Percentiles rank a stretch among this genome's conserved stretches.
Conservation (phyloP, 2,888 invertebrate genomes). For the Diaperis boleti region DNA sequence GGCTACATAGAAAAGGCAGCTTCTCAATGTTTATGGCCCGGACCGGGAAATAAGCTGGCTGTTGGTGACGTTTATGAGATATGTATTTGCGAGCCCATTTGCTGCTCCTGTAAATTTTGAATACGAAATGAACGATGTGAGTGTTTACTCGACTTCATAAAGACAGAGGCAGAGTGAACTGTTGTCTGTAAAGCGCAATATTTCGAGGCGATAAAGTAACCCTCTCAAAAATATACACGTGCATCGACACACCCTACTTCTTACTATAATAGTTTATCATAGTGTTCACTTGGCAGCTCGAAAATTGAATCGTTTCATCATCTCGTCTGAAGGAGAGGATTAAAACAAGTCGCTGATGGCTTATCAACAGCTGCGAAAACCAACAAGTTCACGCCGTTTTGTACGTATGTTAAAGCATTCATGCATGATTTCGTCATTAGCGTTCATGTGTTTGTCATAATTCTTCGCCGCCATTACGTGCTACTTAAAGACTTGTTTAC, state of each 20-base stretch:
- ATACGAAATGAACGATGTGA: conserved; percentile 52
- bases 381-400: conserved; percentile 1
- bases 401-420: conserved; percentile 16
- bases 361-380: conserved; percentile 28
- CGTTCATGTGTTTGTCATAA: conserved; percentile 38
- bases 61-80: conserved; percentile 66
- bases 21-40: conserved; percentile 62
- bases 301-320: conserved; percentile 35
- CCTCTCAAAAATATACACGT: conserved; percentile 19
- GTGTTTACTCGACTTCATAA: conserved; percentile 51
- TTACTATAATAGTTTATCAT: no score
- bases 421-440: conserved; percentile 27
- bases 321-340: conserved; percentile 8
- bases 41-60: conserved; percentile 60
- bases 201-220: conserved; percentile 41
- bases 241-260: conserved; percentile 13
- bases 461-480: conserved; percentile 15
- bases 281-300: conserved; percentile 18
- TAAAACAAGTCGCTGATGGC: conserved; percentile 26
- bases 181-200: conserved; percentile 38
- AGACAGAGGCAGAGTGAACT: conserved; percentile 43
- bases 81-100: conserved; percentile 57
- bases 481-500: conserved; percentile 28
- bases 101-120: conserved; percentile 53
- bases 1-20: conserved; percentile 63